Base-by-base conservation (phyloP, 2,888 invertebrate genomes). In the Cephus pygmeus region DNA sequence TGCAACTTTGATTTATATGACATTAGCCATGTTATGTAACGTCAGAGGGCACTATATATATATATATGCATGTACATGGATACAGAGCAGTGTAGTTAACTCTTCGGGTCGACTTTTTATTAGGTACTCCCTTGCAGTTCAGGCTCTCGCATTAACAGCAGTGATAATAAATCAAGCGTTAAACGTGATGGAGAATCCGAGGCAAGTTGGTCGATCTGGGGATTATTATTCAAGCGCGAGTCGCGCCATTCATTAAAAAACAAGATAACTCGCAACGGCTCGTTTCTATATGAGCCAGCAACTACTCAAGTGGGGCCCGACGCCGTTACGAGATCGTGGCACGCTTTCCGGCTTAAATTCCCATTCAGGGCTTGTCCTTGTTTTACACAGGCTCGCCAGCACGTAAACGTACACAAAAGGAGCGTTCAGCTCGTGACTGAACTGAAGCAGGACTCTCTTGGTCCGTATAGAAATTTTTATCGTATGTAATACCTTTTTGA, bases 221-320 rank as follows among this genome's bases (percentile, higher is more conserved):
- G 82, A 84, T 82, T 84, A 84, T 83, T 84, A 83, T 81, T 83
- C 81, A 81, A 82, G 81, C 80, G 75, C 77, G 69, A 69, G 69
- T 69, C 69, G 69, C 69, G 69, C 69, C 69, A 33, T 69, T 69
- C 33, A 69, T 69, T 69, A 69, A 69, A 69, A 69, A 69, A 31
- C 69, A 69, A 69, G 69, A 69, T 69, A 30, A 69, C 69, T 69
- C 69, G 69, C 69, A 30, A 69, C 12, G 31, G 69, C 69, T 69
- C 33, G 30, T 69, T 33, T 69, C 69, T 31, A 69, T 33, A 69
- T 40, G 40, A 40, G 40, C 40, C 40, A 40, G 40, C 40, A 15
- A 40, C 40, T 40, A 40, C 40, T 40, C 40, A 40, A 40, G 40
- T 40, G 40, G 15, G 40, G 40, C 40, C 40, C 69, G 69, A 33